Conservation (phyloP, 2,797 vertebrate genomes). For the Lepidocolaptes lacrymiger region DNA sequence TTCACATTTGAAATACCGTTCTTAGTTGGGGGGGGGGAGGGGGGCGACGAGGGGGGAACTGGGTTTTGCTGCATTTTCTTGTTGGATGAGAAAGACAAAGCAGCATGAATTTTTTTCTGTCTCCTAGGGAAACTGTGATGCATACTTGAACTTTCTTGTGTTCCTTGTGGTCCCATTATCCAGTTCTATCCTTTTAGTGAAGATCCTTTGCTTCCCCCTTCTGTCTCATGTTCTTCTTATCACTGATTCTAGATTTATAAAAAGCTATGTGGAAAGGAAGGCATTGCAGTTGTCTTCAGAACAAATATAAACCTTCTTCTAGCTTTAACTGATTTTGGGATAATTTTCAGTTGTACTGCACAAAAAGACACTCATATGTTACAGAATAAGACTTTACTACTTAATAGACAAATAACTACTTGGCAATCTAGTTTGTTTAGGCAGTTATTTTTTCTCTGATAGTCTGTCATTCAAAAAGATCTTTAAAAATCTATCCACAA, state of each 20-base stretch:
- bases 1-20: background rate
- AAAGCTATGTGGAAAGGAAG: background rate
- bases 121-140: background rate
- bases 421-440: background rate
- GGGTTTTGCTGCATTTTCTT: background rate
- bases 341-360: background rate
- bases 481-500: background rate
- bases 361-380: background rate
- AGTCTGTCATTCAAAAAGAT: background rate
- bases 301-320: background rate
- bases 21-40: background rate
- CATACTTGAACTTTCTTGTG: background rate
- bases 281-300: background rate
- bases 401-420: background rate
- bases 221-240: background rate
- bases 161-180: fast-evolving
- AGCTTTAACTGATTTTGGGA: background rate
- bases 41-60: no score
- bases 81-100: background rate
- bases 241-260: background rate
- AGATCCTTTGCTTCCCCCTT: background rate
- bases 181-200: background rate
- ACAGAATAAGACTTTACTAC: background rate
- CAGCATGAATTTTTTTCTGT: background rate
- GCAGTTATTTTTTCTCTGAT: background rate